A percentile compares a stretch with the other conserved stretches of the same genome.
phyloP scores from a whole-genome alignment of 2,797 vertebrate genomes.

The Epinephelus coioides region DNA sequence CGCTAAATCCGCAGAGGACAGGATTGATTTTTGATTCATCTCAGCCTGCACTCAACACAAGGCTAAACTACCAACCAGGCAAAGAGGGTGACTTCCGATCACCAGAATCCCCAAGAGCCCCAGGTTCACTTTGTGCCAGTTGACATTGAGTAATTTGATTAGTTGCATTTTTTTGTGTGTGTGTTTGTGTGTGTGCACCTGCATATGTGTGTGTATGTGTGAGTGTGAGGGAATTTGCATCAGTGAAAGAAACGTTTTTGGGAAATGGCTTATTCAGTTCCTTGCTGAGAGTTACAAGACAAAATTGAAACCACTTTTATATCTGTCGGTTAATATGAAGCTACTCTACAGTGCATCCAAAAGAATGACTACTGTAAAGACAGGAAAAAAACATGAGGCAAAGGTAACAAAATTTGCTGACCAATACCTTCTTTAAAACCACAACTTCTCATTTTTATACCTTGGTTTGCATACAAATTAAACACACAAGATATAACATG shows the following conservation, averaged over 20 bases:
- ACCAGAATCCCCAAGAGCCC: not conserved
- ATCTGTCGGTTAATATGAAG: not conserved
- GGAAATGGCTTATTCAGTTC: not conserved
- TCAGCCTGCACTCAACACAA: not conserved
- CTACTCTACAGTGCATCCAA: not conserved
- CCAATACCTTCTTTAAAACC: not conserved
- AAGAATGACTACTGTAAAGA: not conserved
- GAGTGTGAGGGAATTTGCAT: not conserved
- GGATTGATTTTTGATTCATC: constrained; percentile 12
- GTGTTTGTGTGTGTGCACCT: not conserved
- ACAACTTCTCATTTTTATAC: not conserved
- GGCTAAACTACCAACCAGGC: not conserved
- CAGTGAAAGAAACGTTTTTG: not conserved
- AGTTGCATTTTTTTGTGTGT: not conserved
- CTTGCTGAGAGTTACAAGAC: not conserved
- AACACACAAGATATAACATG: not conserved
- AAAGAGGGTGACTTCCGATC: not conserved
- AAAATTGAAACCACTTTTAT: not conserved
- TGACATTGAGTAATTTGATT: not conserved
- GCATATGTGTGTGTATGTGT: not conserved
- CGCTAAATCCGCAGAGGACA: constrained; percentile 6
- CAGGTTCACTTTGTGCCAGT: not conserved
- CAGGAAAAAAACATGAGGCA: not conserved
- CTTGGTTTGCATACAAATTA: not conserved
- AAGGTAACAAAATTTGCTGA: not conserved